phyloP scores from a whole-genome alignment of 2,888 invertebrate species.

The Ptychoptera contaminata region DNA sequence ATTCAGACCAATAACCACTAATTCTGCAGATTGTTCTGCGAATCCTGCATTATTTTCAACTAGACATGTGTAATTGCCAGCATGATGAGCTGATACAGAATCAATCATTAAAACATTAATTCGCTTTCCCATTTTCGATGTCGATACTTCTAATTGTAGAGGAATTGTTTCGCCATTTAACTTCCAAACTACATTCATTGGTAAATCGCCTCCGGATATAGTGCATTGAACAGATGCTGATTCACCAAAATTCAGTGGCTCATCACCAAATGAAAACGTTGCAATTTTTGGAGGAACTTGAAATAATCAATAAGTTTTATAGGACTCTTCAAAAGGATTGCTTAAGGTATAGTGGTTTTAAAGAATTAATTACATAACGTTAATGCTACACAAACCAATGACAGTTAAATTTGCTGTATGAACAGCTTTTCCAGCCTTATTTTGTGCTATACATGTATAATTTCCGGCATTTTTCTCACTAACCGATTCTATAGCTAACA shows the following conservation, averaged over 20 bases:
- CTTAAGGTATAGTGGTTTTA: neutral
- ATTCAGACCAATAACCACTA: conserved; percentile 39
- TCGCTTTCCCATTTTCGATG: conserved; percentile 35
- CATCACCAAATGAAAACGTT: conserved; percentile 37
- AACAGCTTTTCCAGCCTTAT: conserved; percentile 51
- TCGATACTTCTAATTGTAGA: conserved; percentile 22
- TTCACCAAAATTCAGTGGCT: conserved; percentile 46
- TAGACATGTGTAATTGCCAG: conserved; percentile 42
- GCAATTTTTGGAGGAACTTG: conserved; percentile 31
- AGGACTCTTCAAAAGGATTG: neutral
- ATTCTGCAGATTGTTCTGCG: conserved; percentile 33
- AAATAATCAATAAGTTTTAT: neutral
- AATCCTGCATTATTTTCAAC: conserved; percentile 41
- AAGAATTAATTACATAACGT: neutral
- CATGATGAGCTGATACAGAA: conserved; percentile 40
- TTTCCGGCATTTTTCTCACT: conserved; percentile 49
- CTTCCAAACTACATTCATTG: conserved; percentile 46
- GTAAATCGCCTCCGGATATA: conserved; percentile 51
- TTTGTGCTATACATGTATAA: conserved; percentile 60
- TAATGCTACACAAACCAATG: conserved; percentile 36
- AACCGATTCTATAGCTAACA: conserved; percentile 36
- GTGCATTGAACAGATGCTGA: conserved; percentile 44
- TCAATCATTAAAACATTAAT: conserved; percentile 46
- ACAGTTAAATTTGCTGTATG: conserved; percentile 45
- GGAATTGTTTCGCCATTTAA: conserved; percentile 29